A percentile compares a stretch with the other conserved stretches of the same genome.
Evolutionary conservation across 1,140 invertebrate species (phyloP).

Genomic region (Ctenoplectra terminalis): DNA sequence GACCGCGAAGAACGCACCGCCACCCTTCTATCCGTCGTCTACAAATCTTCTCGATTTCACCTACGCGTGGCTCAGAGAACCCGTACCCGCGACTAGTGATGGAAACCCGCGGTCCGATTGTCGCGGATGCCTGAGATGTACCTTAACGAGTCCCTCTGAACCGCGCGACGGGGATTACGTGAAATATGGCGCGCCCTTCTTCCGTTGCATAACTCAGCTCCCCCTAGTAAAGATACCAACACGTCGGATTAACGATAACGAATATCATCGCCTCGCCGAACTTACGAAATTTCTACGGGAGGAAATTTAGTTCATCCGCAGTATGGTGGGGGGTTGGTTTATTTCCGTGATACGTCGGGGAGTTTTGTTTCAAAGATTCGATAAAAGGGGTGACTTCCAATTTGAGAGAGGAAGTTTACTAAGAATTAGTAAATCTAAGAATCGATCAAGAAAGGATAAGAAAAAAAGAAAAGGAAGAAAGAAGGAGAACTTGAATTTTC

Average conservation of each 20-base stretch:
- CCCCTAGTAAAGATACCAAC: neutral
- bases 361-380: neutral
- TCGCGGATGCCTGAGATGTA: conserved; percentile 25
- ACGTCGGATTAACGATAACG: conserved; percentile 36
- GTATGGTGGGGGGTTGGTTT: neutral
- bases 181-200: conserved; percentile 22
- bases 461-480: too few relatives aligned
- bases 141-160: conserved; percentile 15
- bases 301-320: neutral
- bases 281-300: conserved; percentile 7
- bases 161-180: conserved; percentile 14
- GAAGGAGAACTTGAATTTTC: neutral
- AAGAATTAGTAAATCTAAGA: neutral
- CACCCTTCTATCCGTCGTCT: conserved; percentile 31
- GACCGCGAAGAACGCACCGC: conserved; percentile 58
- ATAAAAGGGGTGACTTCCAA: too few relatives aligned
- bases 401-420: neutral
- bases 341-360: neutral
- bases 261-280: conserved; percentile 4
- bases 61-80: neutral
- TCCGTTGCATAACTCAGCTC: conserved; percentile 11
- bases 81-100: conserved; percentile 11
- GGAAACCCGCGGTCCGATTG: conserved; percentile 17
- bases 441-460: neutral
- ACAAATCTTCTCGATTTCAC: conserved; percentile 69